Conservation (phyloP, 2,797 vertebrate species). For the Gallirallus australis region DNA sequence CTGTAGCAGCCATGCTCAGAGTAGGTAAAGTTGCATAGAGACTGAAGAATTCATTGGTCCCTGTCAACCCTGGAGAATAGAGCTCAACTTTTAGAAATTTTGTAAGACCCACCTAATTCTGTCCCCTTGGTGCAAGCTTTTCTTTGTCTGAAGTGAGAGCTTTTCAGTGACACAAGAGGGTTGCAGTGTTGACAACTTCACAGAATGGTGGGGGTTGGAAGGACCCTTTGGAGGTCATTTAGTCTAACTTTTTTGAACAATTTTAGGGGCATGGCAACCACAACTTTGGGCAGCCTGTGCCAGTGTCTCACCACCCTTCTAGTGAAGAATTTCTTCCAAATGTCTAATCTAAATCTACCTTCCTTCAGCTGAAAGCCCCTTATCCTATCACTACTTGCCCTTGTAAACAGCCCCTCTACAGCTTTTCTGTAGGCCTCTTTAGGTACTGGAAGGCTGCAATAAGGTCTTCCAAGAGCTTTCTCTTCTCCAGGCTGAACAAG, state of each 20-base stretch:
- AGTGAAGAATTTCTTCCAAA: too few relatives aligned
- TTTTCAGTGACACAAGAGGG: background rate
- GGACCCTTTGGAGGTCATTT: too few relatives aligned
- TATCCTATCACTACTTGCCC: too few relatives aligned
- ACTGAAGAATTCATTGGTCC: background rate
- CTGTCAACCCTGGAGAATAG: background rate
- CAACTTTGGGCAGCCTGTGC: background rate
- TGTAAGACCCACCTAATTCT: background rate
- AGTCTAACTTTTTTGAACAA: background rate
- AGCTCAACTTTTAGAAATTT: background rate
- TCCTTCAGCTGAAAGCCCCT: too few relatives aligned
- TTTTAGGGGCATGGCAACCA: background rate
- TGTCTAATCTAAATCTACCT: too few relatives aligned
- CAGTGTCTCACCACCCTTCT: background rate
- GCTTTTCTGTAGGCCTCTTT: too few relatives aligned
- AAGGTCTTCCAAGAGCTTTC: background rate
- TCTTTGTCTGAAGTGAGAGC: background rate
- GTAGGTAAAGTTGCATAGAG: background rate
- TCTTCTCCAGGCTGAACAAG: background rate
- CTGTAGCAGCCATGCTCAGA: accelerated
- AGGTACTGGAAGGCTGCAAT: background rate
- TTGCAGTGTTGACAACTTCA: background rate
- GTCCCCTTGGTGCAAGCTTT: background rate
- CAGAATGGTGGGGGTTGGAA: too few relatives aligned
- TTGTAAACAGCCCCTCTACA: too few relatives aligned